These are phyloP conservation scores for Dasypogon diadema DNA, from an alignment of 2,888 invertebrate genomes.

Conservation along the genomic window DNA sequence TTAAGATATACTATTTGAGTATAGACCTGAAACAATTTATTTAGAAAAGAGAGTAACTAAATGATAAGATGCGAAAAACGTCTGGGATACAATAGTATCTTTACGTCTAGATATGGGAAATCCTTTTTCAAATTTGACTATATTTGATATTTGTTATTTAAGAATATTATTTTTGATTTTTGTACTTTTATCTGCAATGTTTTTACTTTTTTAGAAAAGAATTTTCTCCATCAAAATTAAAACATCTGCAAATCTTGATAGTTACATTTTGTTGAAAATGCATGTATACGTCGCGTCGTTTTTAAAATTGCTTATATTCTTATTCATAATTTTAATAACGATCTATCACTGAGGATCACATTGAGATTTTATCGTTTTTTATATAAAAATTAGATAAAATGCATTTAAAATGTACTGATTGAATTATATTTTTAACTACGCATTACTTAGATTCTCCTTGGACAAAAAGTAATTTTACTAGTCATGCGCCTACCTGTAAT, in stretches of 20 bases:
- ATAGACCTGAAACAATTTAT: slow-evolving; percentile 25
- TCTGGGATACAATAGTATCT: slow-evolving; percentile 9
- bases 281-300: too few species aligned
- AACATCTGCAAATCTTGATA: background rate
- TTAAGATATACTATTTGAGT: slow-evolving; percentile 18
- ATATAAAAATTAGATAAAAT: too few species aligned
- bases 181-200: background rate
- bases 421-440: too few species aligned
- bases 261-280: background rate
- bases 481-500: too few species aligned
- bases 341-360: too few species aligned
- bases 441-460: too few species aligned
- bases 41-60: slow-evolving; percentile 2
- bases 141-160: background rate
- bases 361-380: too few species aligned
- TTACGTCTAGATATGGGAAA: slow-evolving; percentile 19
- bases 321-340: too few species aligned
- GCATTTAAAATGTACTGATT: too few species aligned
- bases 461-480: too few species aligned
- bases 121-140: slow-evolving; percentile 23
- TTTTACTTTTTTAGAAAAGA: background rate
- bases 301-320: too few species aligned
- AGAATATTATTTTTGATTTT: background rate
- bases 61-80: background rate
- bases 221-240: background rate